Evolutionary conservation across 2,113 vertebrate species (phyloP).

Genomic region (Zapus hudsonius): DNA sequence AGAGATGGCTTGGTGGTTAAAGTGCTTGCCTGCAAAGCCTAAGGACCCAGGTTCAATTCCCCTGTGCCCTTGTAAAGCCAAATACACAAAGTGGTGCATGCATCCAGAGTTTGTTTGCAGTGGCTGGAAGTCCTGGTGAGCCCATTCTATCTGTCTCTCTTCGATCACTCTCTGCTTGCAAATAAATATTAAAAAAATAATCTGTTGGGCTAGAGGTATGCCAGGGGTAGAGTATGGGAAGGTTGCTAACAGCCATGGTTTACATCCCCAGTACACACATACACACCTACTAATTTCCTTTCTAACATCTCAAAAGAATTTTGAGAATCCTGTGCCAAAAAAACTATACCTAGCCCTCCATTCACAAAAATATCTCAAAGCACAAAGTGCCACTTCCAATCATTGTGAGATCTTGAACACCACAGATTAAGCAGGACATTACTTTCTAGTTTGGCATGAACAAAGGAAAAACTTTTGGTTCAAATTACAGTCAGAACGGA

Average conservation of each 20-base stretch:
- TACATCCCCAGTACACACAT: background rate
- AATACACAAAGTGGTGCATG: too few species aligned
- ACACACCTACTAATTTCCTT: background rate
- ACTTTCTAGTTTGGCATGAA: constrained; percentile 1
- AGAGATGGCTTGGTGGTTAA: too few species aligned
- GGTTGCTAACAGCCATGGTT: background rate
- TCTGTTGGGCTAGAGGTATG: background rate
- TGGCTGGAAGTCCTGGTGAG: background rate
- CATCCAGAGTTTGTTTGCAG: too few species aligned
- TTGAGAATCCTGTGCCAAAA: background rate
- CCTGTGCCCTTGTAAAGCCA: too few species aligned
- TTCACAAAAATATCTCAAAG: background rate
- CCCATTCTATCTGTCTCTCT: too few species aligned
- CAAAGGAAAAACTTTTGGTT: background rate
- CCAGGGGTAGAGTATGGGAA: background rate
- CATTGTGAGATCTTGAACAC: background rate
- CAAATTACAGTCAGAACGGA: background rate
- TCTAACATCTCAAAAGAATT: constrained; percentile 20
- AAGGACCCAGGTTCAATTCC: too few species aligned
- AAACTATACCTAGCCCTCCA: background rate
- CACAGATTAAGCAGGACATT: background rate
- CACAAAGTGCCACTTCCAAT: background rate
- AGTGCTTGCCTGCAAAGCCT: too few species aligned
- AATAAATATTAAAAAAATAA: background rate
- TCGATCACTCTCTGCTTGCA: background rate